Evolutionary conservation across 2,888 invertebrate genomes (phyloP).

Genomic region (Troides aeacus): DNA sequence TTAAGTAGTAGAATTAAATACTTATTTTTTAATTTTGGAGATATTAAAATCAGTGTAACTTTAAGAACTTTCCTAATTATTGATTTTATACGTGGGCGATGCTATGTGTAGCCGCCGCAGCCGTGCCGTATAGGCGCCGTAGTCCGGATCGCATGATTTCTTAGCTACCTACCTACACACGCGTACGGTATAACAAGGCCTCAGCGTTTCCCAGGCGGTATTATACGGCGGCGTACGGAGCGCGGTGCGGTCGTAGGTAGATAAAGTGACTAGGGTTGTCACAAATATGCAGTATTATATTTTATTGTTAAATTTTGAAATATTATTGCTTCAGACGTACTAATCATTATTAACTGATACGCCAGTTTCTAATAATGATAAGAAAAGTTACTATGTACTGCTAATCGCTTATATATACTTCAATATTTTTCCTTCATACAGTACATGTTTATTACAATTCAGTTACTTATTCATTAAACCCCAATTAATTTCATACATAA

Average conservation of each 20-base stretch:
- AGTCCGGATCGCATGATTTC: slow-evolving; percentile 13
- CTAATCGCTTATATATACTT: no score
- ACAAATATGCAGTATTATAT: background rate
- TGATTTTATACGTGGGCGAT: no score
- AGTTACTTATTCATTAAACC: no score
- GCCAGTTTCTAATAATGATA: no score
- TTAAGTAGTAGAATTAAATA: no score
- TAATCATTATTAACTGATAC: background rate
- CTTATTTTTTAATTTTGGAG: no score
- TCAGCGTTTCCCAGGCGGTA: slow-evolving; percentile 22
- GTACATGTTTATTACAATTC: no score
- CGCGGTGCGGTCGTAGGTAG: slow-evolving; percentile 28
- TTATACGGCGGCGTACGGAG: slow-evolving; percentile 23
- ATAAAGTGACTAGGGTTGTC: slow-evolving; percentile 23
- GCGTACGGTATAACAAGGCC: slow-evolving; percentile 12
- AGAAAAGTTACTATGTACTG: no score
- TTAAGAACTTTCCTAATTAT: no score
- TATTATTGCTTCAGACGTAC: background rate
- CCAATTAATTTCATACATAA: no score
- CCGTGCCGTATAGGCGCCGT: background rate
- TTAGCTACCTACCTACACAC: slow-evolving; percentile 1
- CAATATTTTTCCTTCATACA: no score
- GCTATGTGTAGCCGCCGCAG: background rate
- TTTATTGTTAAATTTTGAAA: slow-evolving; percentile 1
- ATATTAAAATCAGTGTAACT: no score